phyloP scores from a whole-genome alignment of 1,140 invertebrate species.

The Drosophila pachea region DNA sequence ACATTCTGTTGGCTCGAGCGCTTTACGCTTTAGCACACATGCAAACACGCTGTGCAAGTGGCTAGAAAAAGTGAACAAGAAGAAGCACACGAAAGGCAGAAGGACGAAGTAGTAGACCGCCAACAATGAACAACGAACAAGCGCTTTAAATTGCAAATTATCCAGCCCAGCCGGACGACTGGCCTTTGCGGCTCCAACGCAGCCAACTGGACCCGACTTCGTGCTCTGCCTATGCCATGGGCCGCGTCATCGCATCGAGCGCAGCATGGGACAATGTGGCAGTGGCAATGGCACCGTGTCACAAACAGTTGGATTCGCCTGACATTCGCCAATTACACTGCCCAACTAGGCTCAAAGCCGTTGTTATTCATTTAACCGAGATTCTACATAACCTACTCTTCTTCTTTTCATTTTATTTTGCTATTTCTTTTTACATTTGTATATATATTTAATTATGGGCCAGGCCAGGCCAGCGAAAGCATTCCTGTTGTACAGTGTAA shows the following conservation, averaged over 20 bases:
- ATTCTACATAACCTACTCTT: neutral
- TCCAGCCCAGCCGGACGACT: slow-evolving; percentile 43
- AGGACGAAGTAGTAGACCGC: neutral
- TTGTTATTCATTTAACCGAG: too few species aligned
- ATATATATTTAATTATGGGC: too few species aligned
- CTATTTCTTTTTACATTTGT: too few species aligned
- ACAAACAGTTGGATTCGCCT: neutral
- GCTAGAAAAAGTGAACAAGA: slow-evolving; percentile 3
- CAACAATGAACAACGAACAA: slow-evolving; percentile 5
- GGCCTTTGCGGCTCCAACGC: slow-evolving; percentile 47
- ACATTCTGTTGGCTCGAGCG: slow-evolving; percentile 16
- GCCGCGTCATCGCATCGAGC: slow-evolving; percentile 18
- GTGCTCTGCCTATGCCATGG: too few species aligned
- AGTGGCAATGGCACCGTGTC: slow-evolving; percentile 6
- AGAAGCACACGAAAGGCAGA: neutral
- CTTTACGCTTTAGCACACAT: slow-evolving; percentile 27
- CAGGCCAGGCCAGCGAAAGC: too few species aligned
- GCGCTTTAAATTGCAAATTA: slow-evolving; percentile 68
- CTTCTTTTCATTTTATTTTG: too few species aligned
- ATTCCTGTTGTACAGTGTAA: neutral
- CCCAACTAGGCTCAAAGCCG: neutral
- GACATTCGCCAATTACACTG: neutral
- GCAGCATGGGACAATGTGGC: slow-evolving; percentile 20
- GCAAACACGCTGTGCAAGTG: slow-evolving; percentile 1
- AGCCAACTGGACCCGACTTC: neutral